These are phyloP conservation scores for Drosophila meridionalis DNA, from an alignment of 2,888 invertebrate species.

Conservation along the genomic window DNA sequence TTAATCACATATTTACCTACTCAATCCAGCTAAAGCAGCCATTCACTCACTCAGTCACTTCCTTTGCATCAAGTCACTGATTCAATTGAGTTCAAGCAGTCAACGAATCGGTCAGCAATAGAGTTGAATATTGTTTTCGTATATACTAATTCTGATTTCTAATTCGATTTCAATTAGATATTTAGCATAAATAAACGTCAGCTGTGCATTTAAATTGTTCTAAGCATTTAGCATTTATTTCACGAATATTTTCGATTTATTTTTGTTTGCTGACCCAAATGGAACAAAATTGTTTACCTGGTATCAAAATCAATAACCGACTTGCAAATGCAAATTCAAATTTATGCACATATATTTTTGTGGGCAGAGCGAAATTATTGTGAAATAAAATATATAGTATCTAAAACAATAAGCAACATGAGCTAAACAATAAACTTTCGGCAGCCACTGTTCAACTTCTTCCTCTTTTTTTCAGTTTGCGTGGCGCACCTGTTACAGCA, in stretches of 20 bases:
- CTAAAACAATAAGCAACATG: constrained; percentile 20
- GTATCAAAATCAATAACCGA: constrained; percentile 39
- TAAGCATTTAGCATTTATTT: constrained; percentile 5
- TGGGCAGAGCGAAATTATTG: constrained; percentile 43
- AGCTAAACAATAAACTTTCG: constrained; percentile 69
- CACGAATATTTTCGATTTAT: constrained; percentile 20
- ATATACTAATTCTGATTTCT: background rate
- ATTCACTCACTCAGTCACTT: too few relatives aligned
- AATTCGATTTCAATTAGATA: background rate
- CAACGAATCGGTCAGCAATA: background rate
- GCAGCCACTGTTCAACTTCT: constrained; percentile 50
- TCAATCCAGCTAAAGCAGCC: background rate
- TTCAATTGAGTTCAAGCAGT: background rate
- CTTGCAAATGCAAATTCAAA: constrained; percentile 15
- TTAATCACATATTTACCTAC: background rate
- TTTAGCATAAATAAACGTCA: constrained; percentile 22
- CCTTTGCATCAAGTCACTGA: background rate
- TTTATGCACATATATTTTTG: constrained; percentile 40
- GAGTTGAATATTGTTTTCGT: background rate
- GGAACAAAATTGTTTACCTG: constrained; percentile 19
- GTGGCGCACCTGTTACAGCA: constrained; percentile 57
- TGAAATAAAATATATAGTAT: constrained; percentile 30
- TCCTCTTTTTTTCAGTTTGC: constrained; percentile 10
- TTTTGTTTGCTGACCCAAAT: constrained; percentile 5
- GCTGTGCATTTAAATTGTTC: constrained; percentile 15